Evolutionary conservation across 2,888 invertebrate species (phyloP), one percentile per base, ranked within the genome.

Genomic region (Nyleta sp.): DNA sequence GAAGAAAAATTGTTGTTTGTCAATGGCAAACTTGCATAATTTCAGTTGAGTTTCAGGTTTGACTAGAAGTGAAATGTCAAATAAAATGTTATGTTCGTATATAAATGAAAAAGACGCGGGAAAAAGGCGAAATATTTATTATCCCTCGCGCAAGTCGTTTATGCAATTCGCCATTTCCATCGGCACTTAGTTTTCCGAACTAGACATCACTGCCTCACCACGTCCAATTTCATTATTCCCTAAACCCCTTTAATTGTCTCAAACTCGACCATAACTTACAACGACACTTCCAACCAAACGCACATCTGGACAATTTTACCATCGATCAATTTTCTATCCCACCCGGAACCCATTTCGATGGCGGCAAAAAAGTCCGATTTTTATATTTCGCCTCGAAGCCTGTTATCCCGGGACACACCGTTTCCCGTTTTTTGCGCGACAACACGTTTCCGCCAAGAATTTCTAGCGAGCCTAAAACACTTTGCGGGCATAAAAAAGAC

Each of bases 1-100:
- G 24, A 55, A 59, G 59, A 57, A 65, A 59, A 59, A 59, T 44
- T 22, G 24, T 28, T 52, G 48, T 73, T 73, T 59, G 65, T 72
- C 62, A 72, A 64, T 64, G 72, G 28, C 64, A 72, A 60, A 59
- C 64, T 73, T 65, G 65, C 42, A 44, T 73, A 65, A 73, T 52
- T 64, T 59, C 6, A 64, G 65, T 73, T 38, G 59, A 59, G 52
- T 44, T 65, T 65, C 73, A 52, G 65, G 73, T 65, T 73, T 73
- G 65, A 65, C 65, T 59, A 59, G 74, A 74, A 35, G 38, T 74
- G 35, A 74, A 74, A 74, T 74, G 65, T 67, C 74, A 67, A 53
- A 59, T 74, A 44, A 74, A 67, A 67, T 52, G 67, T 65, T 73
- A 64, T 18, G 57, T 33, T 22, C 50, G 57, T 24, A 42, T 57